Evolutionary conservation across 2,113 vertebrate genomes (phyloP).

Genomic region (Podarcis cretensis): DNA sequence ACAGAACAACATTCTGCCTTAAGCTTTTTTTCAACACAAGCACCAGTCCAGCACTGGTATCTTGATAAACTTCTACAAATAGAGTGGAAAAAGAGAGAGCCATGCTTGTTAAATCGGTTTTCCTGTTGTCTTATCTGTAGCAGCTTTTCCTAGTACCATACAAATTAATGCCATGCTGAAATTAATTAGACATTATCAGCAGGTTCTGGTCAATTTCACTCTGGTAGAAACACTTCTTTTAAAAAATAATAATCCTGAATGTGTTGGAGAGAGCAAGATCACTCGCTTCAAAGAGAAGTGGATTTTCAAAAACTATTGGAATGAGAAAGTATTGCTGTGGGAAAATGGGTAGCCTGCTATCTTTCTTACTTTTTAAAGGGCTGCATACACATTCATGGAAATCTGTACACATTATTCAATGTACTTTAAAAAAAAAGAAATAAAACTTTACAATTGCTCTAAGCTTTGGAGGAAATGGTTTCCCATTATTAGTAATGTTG

Average conservation of each 20-base stretch:
- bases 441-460: neutral
- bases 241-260: neutral
- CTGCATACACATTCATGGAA: neutral
- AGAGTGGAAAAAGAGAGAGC: neutral
- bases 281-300: neutral
- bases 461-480: neutral
- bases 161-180: too few relatives aligned
- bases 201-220: neutral
- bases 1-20: neutral
- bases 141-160: neutral
- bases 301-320: neutral
- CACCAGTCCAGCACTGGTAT: neutral
- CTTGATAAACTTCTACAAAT: neutral
- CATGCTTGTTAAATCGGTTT: neutral
- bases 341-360: neutral
- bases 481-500: neutral
- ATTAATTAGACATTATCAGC: neutral
- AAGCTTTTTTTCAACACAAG: neutral
- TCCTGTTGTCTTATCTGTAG: neutral
- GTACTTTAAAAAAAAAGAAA: neutral
- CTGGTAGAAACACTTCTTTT: neutral
- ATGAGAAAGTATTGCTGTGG: neutral
- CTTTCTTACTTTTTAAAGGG: neutral
- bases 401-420: neutral
- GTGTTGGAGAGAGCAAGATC: neutral